Percentiles rank a stretch among this genome's conserved stretches.
Evolutionary conservation across 2,888 invertebrate species (phyloP).

Genomic region (Ophioninae sp.): DNA sequence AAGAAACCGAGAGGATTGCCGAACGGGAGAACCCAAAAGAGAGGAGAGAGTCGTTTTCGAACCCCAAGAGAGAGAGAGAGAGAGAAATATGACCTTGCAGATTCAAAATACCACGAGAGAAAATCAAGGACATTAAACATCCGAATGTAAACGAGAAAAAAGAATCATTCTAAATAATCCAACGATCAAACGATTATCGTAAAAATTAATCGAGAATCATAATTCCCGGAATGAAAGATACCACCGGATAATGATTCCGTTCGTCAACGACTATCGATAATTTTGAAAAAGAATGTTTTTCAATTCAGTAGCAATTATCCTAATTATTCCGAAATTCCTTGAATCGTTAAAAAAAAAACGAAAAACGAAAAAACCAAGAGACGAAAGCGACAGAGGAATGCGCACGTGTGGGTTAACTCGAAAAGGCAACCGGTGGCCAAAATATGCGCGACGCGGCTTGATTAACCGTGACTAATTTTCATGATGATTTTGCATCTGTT

Average conservation of each 20-base stretch:
- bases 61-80: constrained; percentile 8
- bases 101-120: constrained; percentile 18
- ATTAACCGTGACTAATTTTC: constrained; percentile 56
- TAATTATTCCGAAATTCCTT: constrained; percentile 1
- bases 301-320: constrained; percentile 9
- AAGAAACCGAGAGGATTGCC: constrained; percentile 46
- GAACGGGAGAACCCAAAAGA: constrained; percentile 8
- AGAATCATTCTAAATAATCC: constrained; percentile 29
- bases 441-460: constrained; percentile 49
- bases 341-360: background rate
- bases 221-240: background rate
- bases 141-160: background rate
- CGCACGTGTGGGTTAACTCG: background rate
- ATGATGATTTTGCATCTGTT: constrained; percentile 54
- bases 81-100: background rate
- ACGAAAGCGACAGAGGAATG: background rate
- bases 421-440: constrained; percentile 50
- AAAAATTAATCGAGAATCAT: constrained; percentile 1
- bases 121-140: constrained; percentile 7
- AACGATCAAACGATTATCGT: constrained; percentile 14
- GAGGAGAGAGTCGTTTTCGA: constrained; percentile 43
- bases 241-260: constrained; percentile 10
- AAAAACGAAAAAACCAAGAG: too few species aligned
- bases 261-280: constrained; percentile 6
- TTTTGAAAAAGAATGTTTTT: background rate